Evolutionary conservation across 23 tunicate species (phyloP), one percentile per base, ranked within the genome.

Genomic region (Aplidium turbinatum): DNA sequence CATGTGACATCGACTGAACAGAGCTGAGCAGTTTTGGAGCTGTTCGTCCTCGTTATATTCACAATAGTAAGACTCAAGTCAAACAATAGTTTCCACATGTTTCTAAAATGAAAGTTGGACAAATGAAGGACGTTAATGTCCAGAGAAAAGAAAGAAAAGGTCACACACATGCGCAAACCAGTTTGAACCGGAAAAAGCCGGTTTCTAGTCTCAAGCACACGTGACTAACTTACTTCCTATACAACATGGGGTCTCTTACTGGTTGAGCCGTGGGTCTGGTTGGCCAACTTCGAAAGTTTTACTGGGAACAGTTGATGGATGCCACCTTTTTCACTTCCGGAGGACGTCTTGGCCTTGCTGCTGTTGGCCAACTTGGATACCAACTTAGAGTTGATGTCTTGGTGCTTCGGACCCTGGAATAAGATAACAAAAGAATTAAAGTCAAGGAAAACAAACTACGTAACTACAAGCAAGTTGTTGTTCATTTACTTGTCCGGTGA

Each of bases 201-300:
- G 11, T 11, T 11, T 9, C 13, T 9, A 42, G 50, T 11, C 13
- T 11, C 50, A 42, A 11, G 50, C 50, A 42, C 50, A 16, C 50
- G 11, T 42, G 16, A n/a, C 19, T 24, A 61, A 62, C 82, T 62
- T 62, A 76, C 82, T 65, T 66, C n/a, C 73, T 72, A 81, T 42
- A 81, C 87, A 62, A 72, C 62, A 72, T 81, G 87, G 22, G 32
- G 87, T 52, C 35, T 81, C 87, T 81, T 81, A 50, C 79, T 71
- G 53, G 87, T 72, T 33, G 52, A 63, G 1, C 46, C 29, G 77
- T 39, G 65, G 34, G 78, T 31, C 24, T 69, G 85, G 45, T 47
- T 33, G 18, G 73, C 78, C 38, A 81, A 47, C 28, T 72, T 72
- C 42, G 87, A 71, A 19, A 81, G 52, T 64, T 81, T 81, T 63